Percentiles rank a stretch among this genome's conserved stretches.
phyloP scores from a whole-genome alignment of 2,113 vertebrate genomes.

The Gambusia affinis region DNA sequence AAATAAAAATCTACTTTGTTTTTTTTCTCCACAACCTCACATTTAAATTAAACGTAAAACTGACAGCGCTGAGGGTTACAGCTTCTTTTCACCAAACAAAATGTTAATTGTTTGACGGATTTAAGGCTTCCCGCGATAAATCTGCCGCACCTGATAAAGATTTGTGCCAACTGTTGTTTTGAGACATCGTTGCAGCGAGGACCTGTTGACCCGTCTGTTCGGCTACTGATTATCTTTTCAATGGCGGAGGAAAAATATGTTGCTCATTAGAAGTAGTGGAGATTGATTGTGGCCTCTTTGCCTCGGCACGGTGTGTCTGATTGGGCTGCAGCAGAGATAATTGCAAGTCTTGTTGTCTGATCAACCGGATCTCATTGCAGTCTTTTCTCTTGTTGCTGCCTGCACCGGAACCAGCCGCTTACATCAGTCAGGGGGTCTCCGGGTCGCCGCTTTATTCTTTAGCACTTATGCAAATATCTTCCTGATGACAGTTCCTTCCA shows the following conservation, averaged over 20 bases:
- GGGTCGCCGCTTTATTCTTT: conserved; percentile 41
- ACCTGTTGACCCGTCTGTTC: conserved; percentile 67
- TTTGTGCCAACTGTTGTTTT: conserved; percentile 61
- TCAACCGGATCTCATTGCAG: conserved; percentile 30
- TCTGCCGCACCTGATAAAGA: conserved; percentile 42
- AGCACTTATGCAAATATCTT: conserved; percentile 45
- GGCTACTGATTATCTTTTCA: conserved; percentile 71
- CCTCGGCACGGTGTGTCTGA: conserved; percentile 53
- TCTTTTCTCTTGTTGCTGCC: conserved; percentile 40
- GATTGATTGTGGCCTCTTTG: conserved; percentile 65
- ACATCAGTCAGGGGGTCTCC: conserved; percentile 40
- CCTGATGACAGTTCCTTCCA: conserved; percentile 17
- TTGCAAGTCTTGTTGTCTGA: conserved; percentile 62
- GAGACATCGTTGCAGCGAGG: conserved; percentile 30
- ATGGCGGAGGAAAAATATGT: conserved; percentile 67
- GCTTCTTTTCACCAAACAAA: not conserved
- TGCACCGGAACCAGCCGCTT: conserved; percentile 7
- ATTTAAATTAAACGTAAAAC: not conserved
- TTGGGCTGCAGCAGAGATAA: conserved; percentile 68
- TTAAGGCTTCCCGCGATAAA: conserved; percentile 24
- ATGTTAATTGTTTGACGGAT: conserved; percentile 8
- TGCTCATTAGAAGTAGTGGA: conserved; percentile 70
- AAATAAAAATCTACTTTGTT: too few species aligned
- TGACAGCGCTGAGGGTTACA: not conserved
- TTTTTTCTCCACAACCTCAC: not conserved